These are phyloP conservation scores for Callyntrura sp. DNA, from an alignment of 2,888 invertebrate genomes.

Conservation along the genomic window DNA sequence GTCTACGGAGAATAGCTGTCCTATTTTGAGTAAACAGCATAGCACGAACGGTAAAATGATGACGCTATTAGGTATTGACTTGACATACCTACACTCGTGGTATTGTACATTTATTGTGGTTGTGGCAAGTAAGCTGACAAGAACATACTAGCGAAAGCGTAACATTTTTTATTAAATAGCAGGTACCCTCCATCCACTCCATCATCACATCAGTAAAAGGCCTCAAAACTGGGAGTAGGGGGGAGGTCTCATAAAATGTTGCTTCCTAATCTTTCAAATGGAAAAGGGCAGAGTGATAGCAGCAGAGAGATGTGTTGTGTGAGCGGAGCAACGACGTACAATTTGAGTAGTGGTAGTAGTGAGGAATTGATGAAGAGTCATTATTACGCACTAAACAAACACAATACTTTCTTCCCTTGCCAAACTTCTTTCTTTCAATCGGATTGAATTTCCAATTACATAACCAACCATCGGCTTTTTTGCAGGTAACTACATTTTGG, in stretches of 20 bases:
- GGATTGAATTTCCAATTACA: conserved; percentile 76
- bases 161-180: neutral
- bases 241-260: neutral
- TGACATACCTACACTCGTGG: neutral
- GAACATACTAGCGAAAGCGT: neutral
- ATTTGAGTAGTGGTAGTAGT: neutral
- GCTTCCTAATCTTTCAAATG: neutral
- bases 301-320: neutral
- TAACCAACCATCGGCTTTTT: conserved; percentile 46
- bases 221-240: too few relatives aligned
- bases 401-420: conserved; percentile 47
- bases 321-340: neutral
- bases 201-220: neutral
- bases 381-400: conserved; percentile 45
- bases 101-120: neutral
- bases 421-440: conserved; percentile 60
- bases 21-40: neutral
- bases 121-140: too few relatives aligned
- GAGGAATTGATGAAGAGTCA: conserved; percentile 46
- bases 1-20: neutral
- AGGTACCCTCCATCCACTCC: too few relatives aligned
- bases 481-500: neutral
- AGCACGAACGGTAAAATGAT: too few relatives aligned
- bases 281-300: neutral
- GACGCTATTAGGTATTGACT: too few relatives aligned